phyloP scores from a whole-genome alignment of 2,797 vertebrate genomes.

The Poecilia gillii region DNA sequence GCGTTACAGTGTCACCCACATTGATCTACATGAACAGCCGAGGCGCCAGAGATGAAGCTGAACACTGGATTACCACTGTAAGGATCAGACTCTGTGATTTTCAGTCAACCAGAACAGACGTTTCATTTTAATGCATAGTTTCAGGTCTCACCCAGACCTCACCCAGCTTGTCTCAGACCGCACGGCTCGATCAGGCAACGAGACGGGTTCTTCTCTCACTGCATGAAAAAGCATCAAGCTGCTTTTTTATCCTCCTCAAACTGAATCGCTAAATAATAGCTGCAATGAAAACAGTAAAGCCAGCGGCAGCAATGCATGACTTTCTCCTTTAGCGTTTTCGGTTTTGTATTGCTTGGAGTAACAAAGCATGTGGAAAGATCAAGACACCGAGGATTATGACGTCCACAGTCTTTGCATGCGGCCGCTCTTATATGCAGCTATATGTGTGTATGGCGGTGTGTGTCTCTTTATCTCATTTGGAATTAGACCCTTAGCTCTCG shows the following conservation, averaged over 20 bases:
- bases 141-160: constrained; percentile 35
- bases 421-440: not conserved
- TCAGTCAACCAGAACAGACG: constrained; percentile 38
- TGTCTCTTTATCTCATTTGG: constrained; percentile 79
- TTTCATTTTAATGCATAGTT: constrained; percentile 46
- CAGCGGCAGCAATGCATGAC: not conserved
- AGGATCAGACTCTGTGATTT: constrained; percentile 36
- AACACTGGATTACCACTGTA: constrained; percentile 33
- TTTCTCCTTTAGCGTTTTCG: constrained; percentile 8
- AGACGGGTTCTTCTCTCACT: constrained; percentile 33
- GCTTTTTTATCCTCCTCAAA: constrained; percentile 22
- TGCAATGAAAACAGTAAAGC: constrained; percentile 28
- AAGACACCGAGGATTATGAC: not conserved
- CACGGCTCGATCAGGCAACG: constrained; percentile 18
- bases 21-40: constrained; percentile 14
- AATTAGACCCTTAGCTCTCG: constrained; percentile 82
- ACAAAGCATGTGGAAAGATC: not conserved
- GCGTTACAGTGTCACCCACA: constrained; percentile 12
- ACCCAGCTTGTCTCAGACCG: constrained; percentile 14
- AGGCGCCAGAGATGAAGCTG: not conserved
- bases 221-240: constrained; percentile 45
- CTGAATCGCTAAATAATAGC: constrained; percentile 26
- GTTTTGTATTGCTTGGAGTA: constrained; percentile 13
- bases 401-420: not conserved
- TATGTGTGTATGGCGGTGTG: constrained; percentile 30